Base-by-base conservation (phyloP, 2,113 vertebrate genomes). In the Otis tarda region DNA sequence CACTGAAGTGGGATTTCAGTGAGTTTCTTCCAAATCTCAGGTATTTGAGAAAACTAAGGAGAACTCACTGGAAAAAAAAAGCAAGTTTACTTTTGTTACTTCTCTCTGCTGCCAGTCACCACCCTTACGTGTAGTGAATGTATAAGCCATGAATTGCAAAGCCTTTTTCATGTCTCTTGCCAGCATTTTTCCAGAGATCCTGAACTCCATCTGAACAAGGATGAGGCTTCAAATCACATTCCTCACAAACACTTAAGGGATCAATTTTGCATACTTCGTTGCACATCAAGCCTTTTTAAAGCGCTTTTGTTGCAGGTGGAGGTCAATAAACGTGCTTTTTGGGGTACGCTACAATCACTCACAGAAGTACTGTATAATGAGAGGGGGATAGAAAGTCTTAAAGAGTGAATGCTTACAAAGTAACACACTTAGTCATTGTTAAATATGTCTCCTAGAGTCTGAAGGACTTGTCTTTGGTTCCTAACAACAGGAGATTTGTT, bases 381-480 rank as follows among this genome's bases (percentile, higher is more conserved):
- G 74, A 69, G 53, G 30, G 52, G 65, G 83, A 89, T 49, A 12
- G 55, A 47, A 95, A 41, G n/a, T 30, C 81, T 88, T 91, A 65
- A 94, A 63, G 56, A 95, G n/a, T 15, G 73, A 88, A 77, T 88
- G 74, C 61, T 95, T 83, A 83, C 69, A 75, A 93, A 87, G 83
- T 61, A 83, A 59, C 60, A 39, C 81, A 68, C 80, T 95, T 88
- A 87, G 88, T 87, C 95, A 71, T 89, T 93, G 88, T 90, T 95
- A 97, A 95, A 89, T 92, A 83, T 65, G 37, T 91, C 93, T 96
- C 84, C 93, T 67, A 67, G 64, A 95, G 53, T 91, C 91, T 95
- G 93, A 93, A 95, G 93, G 67, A 87, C 77, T 96, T 80, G 87
- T 74, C 91, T 96, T 94, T 94, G 84, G 89, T 87, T 88, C 83